Base-by-base conservation (phyloP, 2,797 vertebrate species). In the Epinephelus coioides region DNA sequence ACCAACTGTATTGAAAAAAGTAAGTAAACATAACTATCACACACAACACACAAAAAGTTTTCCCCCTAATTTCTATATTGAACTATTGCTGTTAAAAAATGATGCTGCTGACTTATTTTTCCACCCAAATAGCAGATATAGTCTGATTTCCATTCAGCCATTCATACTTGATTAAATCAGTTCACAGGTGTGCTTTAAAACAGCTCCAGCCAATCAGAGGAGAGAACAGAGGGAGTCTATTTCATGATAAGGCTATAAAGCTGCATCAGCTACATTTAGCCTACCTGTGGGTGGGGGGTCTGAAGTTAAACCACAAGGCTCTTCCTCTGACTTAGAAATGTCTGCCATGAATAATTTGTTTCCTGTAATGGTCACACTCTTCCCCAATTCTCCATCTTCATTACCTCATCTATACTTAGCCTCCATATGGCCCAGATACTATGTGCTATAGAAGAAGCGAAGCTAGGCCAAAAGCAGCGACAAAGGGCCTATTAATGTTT, bases 171-270 rank as follows among this genome's bases (percentile, higher is more conserved):
- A 75, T 59, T 59, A 17, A 79, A 71, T 68, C 3, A 57, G 82
- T 75, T 80, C 75, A 84, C 91, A 93, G 89, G 93, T 93, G 92
- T 67, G 84, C 85, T 81, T 89, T 88, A 89, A 86, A 82, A 13
- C 62, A 5, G 59, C 53, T 11, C 18, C 64, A 74, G 83, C 93
- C 91, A 93, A 91, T 91, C 89, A 86, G 85, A 87, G 27, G 53
- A 68, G 64, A 83, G 78, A 57, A 8, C 68, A 43, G 61, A 19
- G 70, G 53, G 77, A 44, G 71, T 38, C 46, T 61, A 13, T 62
- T 64, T 64, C 34, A n/a, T 0, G 51, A 74, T 57, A 23, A 71
- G 84, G 73, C 75, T 81, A 86, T 89, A 87, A 91, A 88, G 85
- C 70, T 69, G 13, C 64, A 51, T 18, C 65, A 57, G 86, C 88